phyloP scores from a whole-genome alignment of 1,140 invertebrate genomes.

The Scaptomyza hsui region DNA sequence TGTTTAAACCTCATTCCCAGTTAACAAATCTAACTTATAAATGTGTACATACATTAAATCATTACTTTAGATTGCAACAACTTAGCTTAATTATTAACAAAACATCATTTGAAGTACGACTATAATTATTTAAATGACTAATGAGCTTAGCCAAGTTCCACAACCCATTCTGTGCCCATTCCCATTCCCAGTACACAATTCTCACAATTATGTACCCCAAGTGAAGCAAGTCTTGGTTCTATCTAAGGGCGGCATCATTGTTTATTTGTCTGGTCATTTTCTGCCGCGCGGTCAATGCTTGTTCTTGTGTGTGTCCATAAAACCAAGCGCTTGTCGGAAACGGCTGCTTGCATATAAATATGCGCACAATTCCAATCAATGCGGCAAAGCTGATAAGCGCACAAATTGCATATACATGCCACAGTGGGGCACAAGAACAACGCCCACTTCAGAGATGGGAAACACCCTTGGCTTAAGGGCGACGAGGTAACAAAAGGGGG shows the following conservation, averaged over 20 bases:
- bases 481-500: conserved; percentile 20
- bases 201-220: conserved; percentile 24
- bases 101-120: conserved; percentile 5
- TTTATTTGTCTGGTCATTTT: conserved; percentile 64
- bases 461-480: conserved; percentile 13
- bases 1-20: too few species aligned
- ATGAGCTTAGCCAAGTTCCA: conserved; percentile 23
- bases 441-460: conserved; percentile 49
- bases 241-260: conserved; percentile 51
- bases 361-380: conserved; percentile 68
- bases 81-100: neutral
- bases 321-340: conserved; percentile 60
- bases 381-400: conserved; percentile 68
- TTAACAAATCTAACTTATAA: too few species aligned
- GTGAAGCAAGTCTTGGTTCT: conserved; percentile 1
- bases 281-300: conserved; percentile 24
- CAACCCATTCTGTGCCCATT: too few species aligned
- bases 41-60: too few species aligned
- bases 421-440: conserved; percentile 24
- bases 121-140: conserved; percentile 37
- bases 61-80: neutral
- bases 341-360: conserved; percentile 57
- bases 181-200: neutral
- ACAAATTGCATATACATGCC: conserved; percentile 65
- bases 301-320: conserved; percentile 47